Evolutionary conservation across 2,888 invertebrate species (phyloP).

Genomic region (Tiliacea citrago): DNA sequence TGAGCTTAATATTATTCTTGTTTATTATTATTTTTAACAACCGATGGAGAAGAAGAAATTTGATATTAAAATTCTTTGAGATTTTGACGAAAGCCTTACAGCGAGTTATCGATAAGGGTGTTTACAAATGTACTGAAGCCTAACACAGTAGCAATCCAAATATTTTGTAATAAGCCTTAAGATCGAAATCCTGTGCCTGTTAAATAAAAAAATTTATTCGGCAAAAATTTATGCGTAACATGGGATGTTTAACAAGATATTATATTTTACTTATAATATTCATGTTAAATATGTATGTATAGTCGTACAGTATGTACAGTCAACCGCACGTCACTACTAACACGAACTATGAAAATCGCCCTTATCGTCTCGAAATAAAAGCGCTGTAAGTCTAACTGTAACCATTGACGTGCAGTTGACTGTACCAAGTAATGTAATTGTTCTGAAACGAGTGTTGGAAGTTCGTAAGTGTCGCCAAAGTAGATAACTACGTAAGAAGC

Average conservation of each 20-base stretch:
- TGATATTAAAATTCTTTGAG: background rate
- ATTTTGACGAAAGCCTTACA: background rate
- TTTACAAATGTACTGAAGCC: slow-evolving; percentile 13
- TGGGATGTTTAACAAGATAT: slow-evolving; percentile 7
- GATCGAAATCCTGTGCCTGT: slow-evolving; percentile 29
- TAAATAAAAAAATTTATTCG: slow-evolving; percentile 6
- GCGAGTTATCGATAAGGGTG: background rate
- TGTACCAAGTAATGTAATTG: background rate
- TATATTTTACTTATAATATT: slow-evolving; percentile 21
- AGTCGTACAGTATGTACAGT: background rate
- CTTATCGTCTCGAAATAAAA: background rate
- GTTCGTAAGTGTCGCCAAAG: slow-evolving; percentile 20
- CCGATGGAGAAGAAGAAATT: background rate
- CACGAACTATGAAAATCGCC: background rate
- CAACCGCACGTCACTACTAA: slow-evolving; percentile 1
- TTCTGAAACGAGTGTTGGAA: background rate
- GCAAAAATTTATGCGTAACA: background rate
- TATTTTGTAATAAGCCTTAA: slow-evolving; percentile 41
- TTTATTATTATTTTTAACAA: background rate
- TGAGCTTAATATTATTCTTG: background rate
- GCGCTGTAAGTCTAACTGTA: background rate
- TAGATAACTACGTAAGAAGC: slow-evolving; percentile 32
- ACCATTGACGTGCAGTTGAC: slow-evolving; percentile 9
- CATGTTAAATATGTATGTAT: background rate
- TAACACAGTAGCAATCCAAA: slow-evolving; percentile 29